Base-by-base conservation (phyloP, 2,113 vertebrate species). In the Limanda limanda region DNA sequence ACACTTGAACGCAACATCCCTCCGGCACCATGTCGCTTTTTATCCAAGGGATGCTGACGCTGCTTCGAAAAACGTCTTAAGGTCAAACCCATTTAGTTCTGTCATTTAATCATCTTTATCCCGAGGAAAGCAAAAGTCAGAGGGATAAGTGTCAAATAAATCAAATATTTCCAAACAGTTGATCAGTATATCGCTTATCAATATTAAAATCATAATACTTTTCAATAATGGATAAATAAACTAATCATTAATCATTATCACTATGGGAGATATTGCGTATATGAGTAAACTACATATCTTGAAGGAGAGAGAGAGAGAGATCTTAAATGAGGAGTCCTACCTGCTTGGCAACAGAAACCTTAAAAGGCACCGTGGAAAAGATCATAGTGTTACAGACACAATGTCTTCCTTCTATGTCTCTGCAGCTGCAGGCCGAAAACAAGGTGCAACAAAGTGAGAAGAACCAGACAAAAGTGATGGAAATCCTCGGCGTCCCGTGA, bases 291-390 rank as follows among this genome's bases (percentile, higher is more conserved):
- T 7, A 61, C 10, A 21, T 15, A 66, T 27, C 18, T n/a, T 48
- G 27, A 48, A 57, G 42, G 12, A 63, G 7, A 52, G 54, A 61
- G 7, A 52, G 54, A 61, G 2, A 14, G 17, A 75, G 57, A 48
- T 59, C 57, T 56, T 18, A 65, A 82, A 31, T 31, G 31, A 70
- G 20, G n/a, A 31, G 40, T 21, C 91, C 82, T 89, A 94, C 88
- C 90, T 92, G 89, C 63, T 91, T 88, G 70, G 76, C 59, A 66
- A 82, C 84, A 81, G 84, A 77, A 65, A 90, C 75, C 37, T 91
- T 83, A 61, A 90, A 65, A 67, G 80, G 85, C 60, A 81, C 62
- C 18, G 73, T 86, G 59, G 87, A 89, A 68, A 92, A 90, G 0
- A 91, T 88, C 87, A 90, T 89, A 40, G 27, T 74, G 25, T 62